phyloP scores from a whole-genome alignment of 64 coral and sea anemone species.

The Stichodactyla helianthus region DNA sequence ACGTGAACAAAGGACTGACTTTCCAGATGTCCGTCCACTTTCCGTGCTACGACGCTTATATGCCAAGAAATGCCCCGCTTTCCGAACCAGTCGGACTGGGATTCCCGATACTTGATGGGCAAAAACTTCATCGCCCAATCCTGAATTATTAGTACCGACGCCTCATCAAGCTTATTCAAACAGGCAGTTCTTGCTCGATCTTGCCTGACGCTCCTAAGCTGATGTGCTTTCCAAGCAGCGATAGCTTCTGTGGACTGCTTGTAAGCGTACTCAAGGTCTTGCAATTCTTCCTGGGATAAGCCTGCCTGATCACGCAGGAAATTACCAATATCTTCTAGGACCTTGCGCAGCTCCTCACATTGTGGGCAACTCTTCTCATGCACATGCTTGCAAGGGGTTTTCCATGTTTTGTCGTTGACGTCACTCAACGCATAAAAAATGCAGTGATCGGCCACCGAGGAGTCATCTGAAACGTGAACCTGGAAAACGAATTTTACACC shows the following conservation, averaged over 20 bases:
- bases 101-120: not conserved
- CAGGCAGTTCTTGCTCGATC: slow-evolving; percentile 8
- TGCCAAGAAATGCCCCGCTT: slow-evolving; percentile 9
- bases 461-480: not conserved
- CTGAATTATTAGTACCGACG: not conserved
- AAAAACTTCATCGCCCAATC: slow-evolving; percentile 35
- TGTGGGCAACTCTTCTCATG: slow-evolving; percentile 21
- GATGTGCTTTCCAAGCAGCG: slow-evolving; percentile 27
- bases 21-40: not conserved
- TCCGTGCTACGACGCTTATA: not conserved
- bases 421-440: slow-evolving; percentile 19
- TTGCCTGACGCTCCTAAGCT: slow-evolving; percentile 30
- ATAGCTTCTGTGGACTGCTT: not conserved
- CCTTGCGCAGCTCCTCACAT: not conserved
- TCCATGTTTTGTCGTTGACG: not conserved
- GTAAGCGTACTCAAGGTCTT: not conserved
- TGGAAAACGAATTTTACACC: not conserved
- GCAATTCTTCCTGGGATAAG: not conserved
- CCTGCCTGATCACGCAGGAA: not conserved
- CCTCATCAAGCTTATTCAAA: slow-evolving; percentile 1
- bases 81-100: not conserved
- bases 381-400: slow-evolving; percentile 15
- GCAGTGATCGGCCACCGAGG: slow-evolving; percentile 31
- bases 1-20: slow-evolving; percentile 27
- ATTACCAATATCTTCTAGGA: not conserved